Base-by-base conservation (phyloP, 2,113 vertebrate genomes). In the Puntigrus tetrazona region DNA sequence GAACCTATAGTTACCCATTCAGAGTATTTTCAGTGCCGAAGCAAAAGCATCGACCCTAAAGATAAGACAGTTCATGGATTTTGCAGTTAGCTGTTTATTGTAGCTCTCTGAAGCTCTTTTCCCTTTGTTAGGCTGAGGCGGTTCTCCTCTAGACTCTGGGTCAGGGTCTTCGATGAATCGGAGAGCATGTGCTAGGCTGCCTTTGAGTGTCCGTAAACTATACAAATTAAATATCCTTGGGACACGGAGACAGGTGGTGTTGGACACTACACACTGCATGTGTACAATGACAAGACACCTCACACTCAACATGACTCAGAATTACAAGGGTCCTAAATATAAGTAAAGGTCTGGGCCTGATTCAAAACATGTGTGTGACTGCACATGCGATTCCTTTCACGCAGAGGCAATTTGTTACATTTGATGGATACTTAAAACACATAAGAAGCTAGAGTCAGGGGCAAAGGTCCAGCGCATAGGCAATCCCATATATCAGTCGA, bases 41-140 rank as follows among this genome's bases (percentile, higher is more conserved):
- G 55, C 65, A 74, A 79, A 85, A 83, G 70, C 78, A 85, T 73
- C 27, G 14, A 69, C 70, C 80, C 34, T 43, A 29, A 13, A 20
- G 55, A 43, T 75, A 41, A 83, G 82, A 20, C n/a, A 13, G 27
- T 72, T 38, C 29, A 25, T 29, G 65, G 13, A 63, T 59, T 38
- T 69, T 81, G 78, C 50, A 77, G 65, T 70, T 85, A 55, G 52
- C 50, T 85, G 82, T 84, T 79, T 69, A 86, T 89, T 85, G 34
- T 2, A 59, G 9, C 52, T 73, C 36, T 38, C 1, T n/a, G n/a
- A 65, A 45, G 45, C 43, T 25, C 13, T 41, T 25, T 38, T 65
- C 45, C 9, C 29, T 34, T 5, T 52, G 34, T 34, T 81, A 11
- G 52, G 20, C 27, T 16, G 9, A 1, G 67, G 4, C 4, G 6